Base-by-base conservation (phyloP, 2,888 invertebrate species). In the Galeruca laticollis region DNA sequence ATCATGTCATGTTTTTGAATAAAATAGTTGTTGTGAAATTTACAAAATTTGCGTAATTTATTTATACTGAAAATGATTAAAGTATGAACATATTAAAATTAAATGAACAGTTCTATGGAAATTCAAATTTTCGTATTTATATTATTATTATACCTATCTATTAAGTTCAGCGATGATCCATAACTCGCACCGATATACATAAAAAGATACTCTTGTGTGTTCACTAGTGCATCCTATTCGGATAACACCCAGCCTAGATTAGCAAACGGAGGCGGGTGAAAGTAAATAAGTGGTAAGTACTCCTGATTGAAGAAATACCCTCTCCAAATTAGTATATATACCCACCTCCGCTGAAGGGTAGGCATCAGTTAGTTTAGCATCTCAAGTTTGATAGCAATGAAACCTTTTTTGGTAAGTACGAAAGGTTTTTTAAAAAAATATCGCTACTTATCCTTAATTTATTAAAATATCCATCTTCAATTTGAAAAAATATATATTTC, bases 261-360 rank as follows among this genome's bases (percentile, higher is more conserved):
- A 76, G 76, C 77, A 57, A 57, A 57, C 18, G 56, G 18, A 21
- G 56, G 31, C 77, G 76, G 63, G 78, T 78, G 78, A 78, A 78
- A 78, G 78, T 78, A 67, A 68, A 73, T 76, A 70, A 73, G 72
- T 73, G 73, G 74, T 71, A 51, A 54, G 52, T 59, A 51, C 56
- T 68, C 52, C 35, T 49, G 56, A 51, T 71, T 71, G 71, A 72
- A 75, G 77, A 72, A 76, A 75, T 76, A 73, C 74, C 78, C 76
- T 74, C 75, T 73, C 76, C 76, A 73, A 26, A 26, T 63, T 62
- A 73, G 70, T 78, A 78, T 78, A 78, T 75, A 78, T 74, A 76
- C 68, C 76, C 78, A 74, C 78, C 77, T 77, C 73, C 35, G 66
- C 66, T 60, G 54, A 74, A 73, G 78, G 78, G 78, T 77, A 75